phyloP scores from a whole-genome alignment of 2,113 vertebrate genomes.

The Pelvicachromis taeniatus region DNA sequence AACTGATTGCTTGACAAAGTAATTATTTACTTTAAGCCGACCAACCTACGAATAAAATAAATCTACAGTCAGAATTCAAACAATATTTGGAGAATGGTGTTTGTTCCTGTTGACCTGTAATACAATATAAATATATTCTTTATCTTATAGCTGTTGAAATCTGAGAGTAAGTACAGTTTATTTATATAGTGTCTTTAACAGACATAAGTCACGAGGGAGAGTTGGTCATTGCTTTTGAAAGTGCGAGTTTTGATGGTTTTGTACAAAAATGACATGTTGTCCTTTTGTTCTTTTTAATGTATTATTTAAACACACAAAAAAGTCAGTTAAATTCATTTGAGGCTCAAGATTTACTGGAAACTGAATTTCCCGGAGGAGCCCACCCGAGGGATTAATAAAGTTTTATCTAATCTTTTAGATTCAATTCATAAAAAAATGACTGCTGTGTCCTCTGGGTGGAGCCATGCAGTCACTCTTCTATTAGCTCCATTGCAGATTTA shows the following conservation, averaged over 20 bases:
- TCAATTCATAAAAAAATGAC: neutral
- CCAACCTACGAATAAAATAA: neutral
- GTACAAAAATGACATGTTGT: neutral
- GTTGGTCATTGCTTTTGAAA: neutral
- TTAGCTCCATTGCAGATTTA: neutral
- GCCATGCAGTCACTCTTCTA: constrained; percentile 40
- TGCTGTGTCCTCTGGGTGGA: constrained; percentile 56
- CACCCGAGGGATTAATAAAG: no score
- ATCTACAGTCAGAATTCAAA: neutral
- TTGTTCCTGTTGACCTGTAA: neutral
- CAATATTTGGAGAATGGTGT: neutral
- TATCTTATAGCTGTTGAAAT: neutral
- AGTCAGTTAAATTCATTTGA: neutral
- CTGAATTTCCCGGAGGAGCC: no score
- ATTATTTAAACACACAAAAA: neutral
- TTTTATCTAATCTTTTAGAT: neutral
- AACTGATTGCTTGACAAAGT: neutral
- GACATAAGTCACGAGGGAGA: neutral
- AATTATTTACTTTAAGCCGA: neutral
- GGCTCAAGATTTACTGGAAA: neutral
- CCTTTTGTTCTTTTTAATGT: neutral
- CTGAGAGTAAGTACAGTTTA: neutral
- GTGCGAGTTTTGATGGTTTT: neutral
- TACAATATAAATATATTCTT: neutral
- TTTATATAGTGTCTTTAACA: neutral